Evolutionary conservation across 2,797 vertebrate genomes (phyloP).

Genomic region (Cyclura pinguis): DNA sequence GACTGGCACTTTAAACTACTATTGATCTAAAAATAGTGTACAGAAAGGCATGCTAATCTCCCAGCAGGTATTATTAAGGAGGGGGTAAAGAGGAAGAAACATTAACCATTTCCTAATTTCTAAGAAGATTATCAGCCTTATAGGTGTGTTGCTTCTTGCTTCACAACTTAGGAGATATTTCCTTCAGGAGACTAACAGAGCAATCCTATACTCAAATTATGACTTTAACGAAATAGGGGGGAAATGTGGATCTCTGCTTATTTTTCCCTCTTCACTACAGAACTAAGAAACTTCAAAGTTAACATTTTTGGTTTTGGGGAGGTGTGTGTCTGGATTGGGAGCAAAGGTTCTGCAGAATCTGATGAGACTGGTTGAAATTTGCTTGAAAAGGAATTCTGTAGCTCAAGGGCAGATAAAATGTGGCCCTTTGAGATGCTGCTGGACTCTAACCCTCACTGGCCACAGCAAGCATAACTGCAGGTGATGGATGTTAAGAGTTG

Average conservation of each 20-base stretch:
- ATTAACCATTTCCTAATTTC: not conserved
- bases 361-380: not conserved
- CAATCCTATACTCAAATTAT: not conserved
- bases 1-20: slow-evolving; percentile 33
- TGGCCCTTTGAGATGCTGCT: no score
- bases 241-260: not conserved
- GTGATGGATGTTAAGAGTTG: no score
- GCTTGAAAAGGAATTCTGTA: not conserved
- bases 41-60: not conserved
- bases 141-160: not conserved
- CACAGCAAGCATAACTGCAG: no score
- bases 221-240: not conserved
- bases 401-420: no score
- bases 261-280: not conserved
- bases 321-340: not conserved
- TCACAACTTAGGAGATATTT: not conserved
- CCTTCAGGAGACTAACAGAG: not conserved
- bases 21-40: slow-evolving; percentile 30
- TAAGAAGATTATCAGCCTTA: not conserved
- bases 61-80: slow-evolving; percentile 27
- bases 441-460: no score
- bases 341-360: not conserved
- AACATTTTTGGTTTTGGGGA: not conserved
- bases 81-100: slow-evolving; percentile 28
- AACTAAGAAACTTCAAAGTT: not conserved